phyloP scores from a whole-genome alignment of 2,888 invertebrate genomes.

The Hirtodrosophila alboralis region DNA sequence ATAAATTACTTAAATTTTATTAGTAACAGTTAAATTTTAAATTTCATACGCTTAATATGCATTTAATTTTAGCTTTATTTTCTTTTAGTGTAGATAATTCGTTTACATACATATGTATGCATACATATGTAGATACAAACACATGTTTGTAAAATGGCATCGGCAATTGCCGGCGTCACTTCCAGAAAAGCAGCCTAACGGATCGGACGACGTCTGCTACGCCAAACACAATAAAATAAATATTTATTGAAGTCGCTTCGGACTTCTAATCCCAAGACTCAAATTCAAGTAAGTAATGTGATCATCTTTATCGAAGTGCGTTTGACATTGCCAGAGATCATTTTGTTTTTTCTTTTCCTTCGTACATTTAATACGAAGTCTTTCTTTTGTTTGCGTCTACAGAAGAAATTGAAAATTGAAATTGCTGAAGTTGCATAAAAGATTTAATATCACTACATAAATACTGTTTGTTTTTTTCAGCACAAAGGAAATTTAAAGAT shows the following conservation, averaged over 20 bases:
- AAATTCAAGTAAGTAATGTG: slow-evolving; percentile 6
- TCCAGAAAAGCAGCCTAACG: neutral
- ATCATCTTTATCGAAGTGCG: neutral
- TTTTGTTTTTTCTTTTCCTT: no score
- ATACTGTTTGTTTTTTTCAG: slow-evolving; percentile 8
- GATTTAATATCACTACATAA: neutral
- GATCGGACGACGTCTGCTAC: slow-evolving; percentile 1
- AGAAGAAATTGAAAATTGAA: neutral
- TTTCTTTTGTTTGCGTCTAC: neutral
- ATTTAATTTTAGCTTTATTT: no score
- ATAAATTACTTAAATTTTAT: no score
- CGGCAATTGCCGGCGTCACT: neutral
- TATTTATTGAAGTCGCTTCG: neutral
- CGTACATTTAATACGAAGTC: no score
- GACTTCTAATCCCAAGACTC: neutral
- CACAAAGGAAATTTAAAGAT: neutral
- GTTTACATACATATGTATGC: no score
- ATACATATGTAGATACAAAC: no score
- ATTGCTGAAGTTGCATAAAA: neutral
- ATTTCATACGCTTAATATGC: no score
- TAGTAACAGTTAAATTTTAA: no score
- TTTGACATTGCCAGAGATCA: no score
- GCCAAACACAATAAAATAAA: neutral
- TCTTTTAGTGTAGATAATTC: no score
- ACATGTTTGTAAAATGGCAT: no score